Evolutionary conservation across 2,113 vertebrate species (phyloP).

Genomic region (Sula dactylatra): DNA sequence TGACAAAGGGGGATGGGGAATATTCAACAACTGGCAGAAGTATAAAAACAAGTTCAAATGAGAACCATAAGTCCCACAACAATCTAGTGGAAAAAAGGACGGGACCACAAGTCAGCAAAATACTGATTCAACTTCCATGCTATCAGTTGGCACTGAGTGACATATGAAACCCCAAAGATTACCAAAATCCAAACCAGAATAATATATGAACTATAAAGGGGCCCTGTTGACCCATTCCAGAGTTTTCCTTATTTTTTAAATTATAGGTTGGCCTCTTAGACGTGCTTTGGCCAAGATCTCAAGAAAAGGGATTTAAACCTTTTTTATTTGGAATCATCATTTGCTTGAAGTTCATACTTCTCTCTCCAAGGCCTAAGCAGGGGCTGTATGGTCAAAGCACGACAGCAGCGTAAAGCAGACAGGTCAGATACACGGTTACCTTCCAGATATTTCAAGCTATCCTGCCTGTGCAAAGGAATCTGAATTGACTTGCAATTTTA

Average conservation of each 20-base stretch:
- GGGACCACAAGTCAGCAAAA: neutral
- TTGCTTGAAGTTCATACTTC: neutral
- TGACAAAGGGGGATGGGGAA: neutral
- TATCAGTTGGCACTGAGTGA: slow-evolving; percentile 38
- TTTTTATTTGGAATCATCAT: slow-evolving; percentile 17
- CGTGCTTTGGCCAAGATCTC: slow-evolving; percentile 24
- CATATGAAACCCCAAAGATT: slow-evolving; percentile 4
- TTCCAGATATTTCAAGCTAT: neutral
- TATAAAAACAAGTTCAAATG: slow-evolving; percentile 45
- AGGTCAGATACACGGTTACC: neutral
- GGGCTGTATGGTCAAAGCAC: neutral
- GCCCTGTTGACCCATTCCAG: slow-evolving; percentile 11
- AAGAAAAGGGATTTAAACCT: neutral
- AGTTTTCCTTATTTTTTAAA: slow-evolving; percentile 51
- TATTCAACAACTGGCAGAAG: slow-evolving; percentile 39
- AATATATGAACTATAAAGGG: slow-evolving; percentile 49
- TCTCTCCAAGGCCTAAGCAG: neutral
- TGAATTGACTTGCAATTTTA: neutral
- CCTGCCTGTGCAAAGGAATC: neutral
- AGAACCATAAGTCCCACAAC: slow-evolving; percentile 28
- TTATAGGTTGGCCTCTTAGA: slow-evolving; percentile 35
- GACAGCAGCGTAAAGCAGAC: neutral
- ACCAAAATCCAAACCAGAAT: slow-evolving; percentile 36
- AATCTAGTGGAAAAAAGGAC: neutral
- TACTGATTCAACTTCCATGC: neutral